These are phyloP conservation scores for Axea sp. DNA, from an alignment of 2,888 invertebrate genomes.

Conservation along the genomic window DNA sequence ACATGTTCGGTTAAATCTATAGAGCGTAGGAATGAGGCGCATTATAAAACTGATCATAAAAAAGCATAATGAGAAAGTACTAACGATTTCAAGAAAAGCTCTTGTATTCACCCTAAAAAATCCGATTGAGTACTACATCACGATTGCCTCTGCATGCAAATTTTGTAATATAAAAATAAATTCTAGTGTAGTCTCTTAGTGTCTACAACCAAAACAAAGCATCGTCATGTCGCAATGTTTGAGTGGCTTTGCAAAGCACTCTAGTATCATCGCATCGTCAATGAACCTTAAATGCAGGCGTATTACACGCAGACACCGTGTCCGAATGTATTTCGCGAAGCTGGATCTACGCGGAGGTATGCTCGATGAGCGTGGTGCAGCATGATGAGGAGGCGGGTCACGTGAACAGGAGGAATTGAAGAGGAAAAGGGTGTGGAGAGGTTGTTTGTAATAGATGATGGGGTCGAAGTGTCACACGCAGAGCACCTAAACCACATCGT, in stretches of 20 bases:
- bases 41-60: no score
- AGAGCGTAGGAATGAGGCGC: no score
- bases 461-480: constrained; percentile 74
- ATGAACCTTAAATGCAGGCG: background rate
- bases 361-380: constrained; percentile 25
- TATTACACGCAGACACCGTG: background rate
- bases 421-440: constrained; percentile 52
- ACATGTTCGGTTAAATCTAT: no score
- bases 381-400: constrained; percentile 23
- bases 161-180: no score
- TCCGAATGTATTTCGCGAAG: background rate
- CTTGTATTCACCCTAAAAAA: no score
- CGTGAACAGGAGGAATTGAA: constrained; percentile 42
- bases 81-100: no score
- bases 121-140: no score
- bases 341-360: constrained; percentile 3
- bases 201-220: background rate
- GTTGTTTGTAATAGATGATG: constrained; percentile 72
- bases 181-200: no score
- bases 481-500: constrained; percentile 70
- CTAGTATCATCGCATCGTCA: background rate
- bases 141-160: no score
- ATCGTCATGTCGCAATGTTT: background rate
- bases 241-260: background rate
- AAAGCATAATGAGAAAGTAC: no score